Conservation (phyloP, 2,888 invertebrate genomes). For the Anagyrus pseudococci region DNA sequence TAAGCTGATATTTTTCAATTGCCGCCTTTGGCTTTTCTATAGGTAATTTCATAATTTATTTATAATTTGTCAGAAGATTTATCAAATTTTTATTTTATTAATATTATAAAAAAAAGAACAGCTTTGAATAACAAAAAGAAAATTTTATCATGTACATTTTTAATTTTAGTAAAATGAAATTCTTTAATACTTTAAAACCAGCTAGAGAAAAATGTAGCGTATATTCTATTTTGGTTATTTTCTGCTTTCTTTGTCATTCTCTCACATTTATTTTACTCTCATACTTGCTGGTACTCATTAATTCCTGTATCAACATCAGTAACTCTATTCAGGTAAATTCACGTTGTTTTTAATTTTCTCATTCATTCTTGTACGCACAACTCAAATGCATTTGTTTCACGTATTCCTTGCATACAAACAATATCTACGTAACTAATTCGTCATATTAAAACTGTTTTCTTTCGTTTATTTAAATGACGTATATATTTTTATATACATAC, state of each 20-base stretch:
- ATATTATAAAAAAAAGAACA: too few relatives aligned
- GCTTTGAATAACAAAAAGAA: too few relatives aligned
- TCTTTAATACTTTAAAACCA: conserved; percentile 26
- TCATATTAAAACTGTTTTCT: conserved; percentile 28
- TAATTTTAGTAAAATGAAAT: conserved; percentile 21
- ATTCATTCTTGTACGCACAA: conserved; percentile 10
- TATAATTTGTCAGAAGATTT: too few relatives aligned
- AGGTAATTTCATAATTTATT: too few relatives aligned
- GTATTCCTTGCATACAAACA: conserved; percentile 40
- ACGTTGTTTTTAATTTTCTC: conserved; percentile 21
- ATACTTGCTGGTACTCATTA: neutral
- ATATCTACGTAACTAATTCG: conserved; percentile 46
- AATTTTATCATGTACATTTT: too few relatives aligned
- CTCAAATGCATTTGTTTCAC: conserved; percentile 32
- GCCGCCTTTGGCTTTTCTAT: too few relatives aligned
- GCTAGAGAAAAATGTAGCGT: conserved; percentile 28
- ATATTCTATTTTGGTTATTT: conserved; percentile 27
- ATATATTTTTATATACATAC: conserved; percentile 20
- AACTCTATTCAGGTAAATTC: conserved; percentile 38
- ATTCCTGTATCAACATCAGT: conserved; percentile 24
- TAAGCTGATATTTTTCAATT: too few relatives aligned
- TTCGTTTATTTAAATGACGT: conserved; percentile 18
- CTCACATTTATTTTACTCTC: neutral
- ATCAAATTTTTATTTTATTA: too few relatives aligned
- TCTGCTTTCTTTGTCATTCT: conserved; percentile 5